Evolutionary conservation across 2,888 invertebrate genomes (phyloP).

Genomic region (Diploptera punctata): DNA sequence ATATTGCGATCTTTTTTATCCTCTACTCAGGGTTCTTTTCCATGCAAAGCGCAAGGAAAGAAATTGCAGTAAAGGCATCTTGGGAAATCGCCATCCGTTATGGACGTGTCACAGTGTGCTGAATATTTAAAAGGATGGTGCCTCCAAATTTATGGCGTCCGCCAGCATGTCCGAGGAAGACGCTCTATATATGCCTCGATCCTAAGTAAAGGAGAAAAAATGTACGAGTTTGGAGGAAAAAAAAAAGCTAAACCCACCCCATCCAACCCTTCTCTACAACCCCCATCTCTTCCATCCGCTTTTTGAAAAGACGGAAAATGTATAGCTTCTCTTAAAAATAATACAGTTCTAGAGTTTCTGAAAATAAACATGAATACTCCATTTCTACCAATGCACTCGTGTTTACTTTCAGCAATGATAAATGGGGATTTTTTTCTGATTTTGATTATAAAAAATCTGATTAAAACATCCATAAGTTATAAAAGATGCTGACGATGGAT

Average conservation of each 20-base stretch:
- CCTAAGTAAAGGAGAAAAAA: slow-evolving; percentile 22
- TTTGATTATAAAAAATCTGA: too few relatives aligned
- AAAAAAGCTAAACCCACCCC: not conserved
- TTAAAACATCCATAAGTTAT: too few relatives aligned
- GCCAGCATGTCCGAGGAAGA: slow-evolving; percentile 31
- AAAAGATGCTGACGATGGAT: too few relatives aligned
- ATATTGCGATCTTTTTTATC: slow-evolving; percentile 23
- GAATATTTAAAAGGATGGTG: slow-evolving; percentile 41
- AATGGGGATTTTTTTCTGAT: too few relatives aligned
- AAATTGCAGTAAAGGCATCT: slow-evolving; percentile 41
- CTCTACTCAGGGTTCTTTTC: slow-evolving; percentile 47
- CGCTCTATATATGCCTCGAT: slow-evolving; percentile 20
- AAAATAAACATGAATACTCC: too few relatives aligned
- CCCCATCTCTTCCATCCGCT: not conserved
- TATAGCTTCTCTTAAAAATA: not conserved
- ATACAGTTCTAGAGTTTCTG: not conserved
- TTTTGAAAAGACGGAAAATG: not conserved
- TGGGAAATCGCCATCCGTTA: slow-evolving; percentile 42
- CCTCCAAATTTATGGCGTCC: slow-evolving; percentile 28
- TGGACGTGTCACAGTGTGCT: slow-evolving; percentile 37
- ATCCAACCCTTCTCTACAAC: not conserved
- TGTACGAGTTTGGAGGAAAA: not conserved
- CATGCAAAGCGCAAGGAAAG: slow-evolving; percentile 48
- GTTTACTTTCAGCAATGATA: too few relatives aligned
- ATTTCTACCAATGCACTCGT: too few relatives aligned